These are phyloP conservation scores for Petrophora chlorosata DNA, from an alignment of 2,888 invertebrate genomes.

Conservation along the genomic window DNA sequence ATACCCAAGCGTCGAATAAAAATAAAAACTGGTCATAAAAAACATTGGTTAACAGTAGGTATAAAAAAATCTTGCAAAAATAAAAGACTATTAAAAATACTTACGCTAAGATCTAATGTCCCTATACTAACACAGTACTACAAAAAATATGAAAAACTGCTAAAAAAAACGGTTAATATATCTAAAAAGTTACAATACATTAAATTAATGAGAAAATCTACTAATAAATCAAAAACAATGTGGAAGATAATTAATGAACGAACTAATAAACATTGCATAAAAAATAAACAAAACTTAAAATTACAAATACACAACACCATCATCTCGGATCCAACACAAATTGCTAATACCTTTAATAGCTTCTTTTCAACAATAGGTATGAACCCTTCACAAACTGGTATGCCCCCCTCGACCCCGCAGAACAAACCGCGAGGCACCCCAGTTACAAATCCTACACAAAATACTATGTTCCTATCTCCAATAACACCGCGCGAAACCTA, in stretches of 20 bases:
- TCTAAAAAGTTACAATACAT: no score
- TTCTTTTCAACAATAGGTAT: no score
- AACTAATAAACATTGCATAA: background rate
- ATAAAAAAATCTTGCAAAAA: conserved; percentile 2
- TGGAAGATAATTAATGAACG: background rate
- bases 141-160: background rate
- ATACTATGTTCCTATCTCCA: no score
- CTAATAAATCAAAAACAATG: no score
- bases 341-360: no score
- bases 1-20: background rate
- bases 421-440: no score
- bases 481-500: no score
- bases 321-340: no score
- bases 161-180: background rate
- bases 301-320: background rate
- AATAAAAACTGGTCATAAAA: background rate
- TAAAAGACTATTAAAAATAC: conserved; percentile 7
- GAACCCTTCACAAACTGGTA: no score
- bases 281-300: background rate
- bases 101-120: background rate
- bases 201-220: no score
- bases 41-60: conserved; percentile 9
- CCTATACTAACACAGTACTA: background rate
- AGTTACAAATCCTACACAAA: no score
- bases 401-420: no score